Conservation (phyloP, 2,888 invertebrate species). For the Caenorhabditis imperialis region DNA sequence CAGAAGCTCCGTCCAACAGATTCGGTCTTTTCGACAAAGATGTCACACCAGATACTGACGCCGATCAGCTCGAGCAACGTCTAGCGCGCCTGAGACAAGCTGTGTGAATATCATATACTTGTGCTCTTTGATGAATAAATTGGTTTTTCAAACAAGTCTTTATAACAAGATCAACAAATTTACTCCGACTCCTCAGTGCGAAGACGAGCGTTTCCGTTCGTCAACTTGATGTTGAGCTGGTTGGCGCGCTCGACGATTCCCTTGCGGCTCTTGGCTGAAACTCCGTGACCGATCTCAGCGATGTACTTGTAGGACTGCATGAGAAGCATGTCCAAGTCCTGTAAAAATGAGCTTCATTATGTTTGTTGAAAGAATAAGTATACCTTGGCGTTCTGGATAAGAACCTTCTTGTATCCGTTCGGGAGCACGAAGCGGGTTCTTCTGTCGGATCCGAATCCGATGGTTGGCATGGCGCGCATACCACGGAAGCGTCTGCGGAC, state of each 20-base stretch:
- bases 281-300: constrained; percentile 97
- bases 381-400: constrained; percentile 89
- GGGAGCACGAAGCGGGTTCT: constrained; percentile 96
- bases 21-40: constrained; percentile 51
- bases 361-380: not conserved
- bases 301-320: constrained; percentile 99
- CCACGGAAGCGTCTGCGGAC: constrained; percentile 99
- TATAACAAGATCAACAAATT: constrained; percentile 78
- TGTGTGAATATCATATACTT: constrained; percentile 10
- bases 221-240: constrained; percentile 92
- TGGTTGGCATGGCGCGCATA: constrained; percentile 97
- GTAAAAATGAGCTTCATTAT: constrained; percentile 62
- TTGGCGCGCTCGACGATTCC: constrained; percentile 92
- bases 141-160: constrained; percentile 75
- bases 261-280: constrained; percentile 97
- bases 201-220: constrained; percentile 95
- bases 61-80: constrained; percentile 42
- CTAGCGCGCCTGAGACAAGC: constrained; percentile 46
- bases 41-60: constrained; percentile 26
- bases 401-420: constrained; percentile 96
- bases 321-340: constrained; percentile 96
- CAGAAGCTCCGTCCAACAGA: constrained; percentile 43
- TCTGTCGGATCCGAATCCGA: constrained; percentile 97
- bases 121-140: constrained; percentile 16
- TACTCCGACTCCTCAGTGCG: constrained; percentile 99